These are phyloP conservation scores for Amiota minor DNA, from an alignment of 2,888 invertebrate species.

Conservation along the genomic window DNA sequence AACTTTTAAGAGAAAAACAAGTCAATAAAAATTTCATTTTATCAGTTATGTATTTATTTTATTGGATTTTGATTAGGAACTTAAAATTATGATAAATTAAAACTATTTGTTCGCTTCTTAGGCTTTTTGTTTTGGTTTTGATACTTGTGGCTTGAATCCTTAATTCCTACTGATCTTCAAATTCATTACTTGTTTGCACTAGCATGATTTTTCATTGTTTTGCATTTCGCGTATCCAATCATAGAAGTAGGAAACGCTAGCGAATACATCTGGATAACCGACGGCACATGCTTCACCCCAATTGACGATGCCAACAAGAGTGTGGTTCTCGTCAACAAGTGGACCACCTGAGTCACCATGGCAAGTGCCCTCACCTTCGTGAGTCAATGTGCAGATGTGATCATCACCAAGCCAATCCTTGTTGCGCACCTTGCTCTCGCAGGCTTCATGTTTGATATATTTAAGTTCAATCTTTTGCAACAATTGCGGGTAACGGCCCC, in stretches of 20 bases:
- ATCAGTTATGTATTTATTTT: background rate
- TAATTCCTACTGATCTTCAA: background rate
- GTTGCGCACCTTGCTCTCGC: slow-evolving; percentile 73
- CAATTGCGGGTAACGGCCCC: slow-evolving; percentile 75
- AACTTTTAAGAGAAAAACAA: background rate
- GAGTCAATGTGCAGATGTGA: slow-evolving; percentile 77
- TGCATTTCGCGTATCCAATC: slow-evolving; percentile 64
- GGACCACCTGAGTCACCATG: slow-evolving; percentile 71
- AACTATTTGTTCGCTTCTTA: slow-evolving; percentile 22
- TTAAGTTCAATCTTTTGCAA: slow-evolving; percentile 76
- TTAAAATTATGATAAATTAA: slow-evolving; percentile 4
- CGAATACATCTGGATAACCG: slow-evolving; percentile 71
- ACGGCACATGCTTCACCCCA: slow-evolving; percentile 72
- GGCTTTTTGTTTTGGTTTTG: slow-evolving; percentile 33
- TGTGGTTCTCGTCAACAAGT: slow-evolving; percentile 57
- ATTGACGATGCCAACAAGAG: slow-evolving; percentile 70
- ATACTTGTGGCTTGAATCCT: slow-evolving; percentile 28
- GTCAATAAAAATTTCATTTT: background rate
- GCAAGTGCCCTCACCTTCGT: slow-evolving; percentile 75
- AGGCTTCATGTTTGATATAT: slow-evolving; percentile 74
- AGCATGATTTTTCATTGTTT: slow-evolving; percentile 48
- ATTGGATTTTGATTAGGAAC: background rate
- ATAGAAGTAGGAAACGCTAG: slow-evolving; percentile 63
- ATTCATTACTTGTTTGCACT: slow-evolving; percentile 26
- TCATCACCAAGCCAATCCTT: slow-evolving; percentile 75